phyloP scores from a whole-genome alignment of 2,888 invertebrate species.

The Frankliniella fusca region DNA sequence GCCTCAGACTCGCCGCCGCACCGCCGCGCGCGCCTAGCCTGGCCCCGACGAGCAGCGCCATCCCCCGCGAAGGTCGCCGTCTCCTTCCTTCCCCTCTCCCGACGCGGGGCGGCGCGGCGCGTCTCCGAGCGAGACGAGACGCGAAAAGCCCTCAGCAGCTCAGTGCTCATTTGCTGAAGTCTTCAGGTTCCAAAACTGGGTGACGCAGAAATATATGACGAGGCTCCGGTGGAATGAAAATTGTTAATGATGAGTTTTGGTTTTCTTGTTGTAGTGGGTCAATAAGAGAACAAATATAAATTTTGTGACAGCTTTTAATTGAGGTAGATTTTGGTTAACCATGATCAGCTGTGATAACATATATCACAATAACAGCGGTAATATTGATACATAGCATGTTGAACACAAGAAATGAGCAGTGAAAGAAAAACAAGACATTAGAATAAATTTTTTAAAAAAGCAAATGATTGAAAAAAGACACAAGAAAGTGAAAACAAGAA shows the following conservation, averaged over 20 bases:
- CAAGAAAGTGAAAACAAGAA: background rate
- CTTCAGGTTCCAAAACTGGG: background rate
- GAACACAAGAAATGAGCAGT: background rate
- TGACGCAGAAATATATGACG: background rate
- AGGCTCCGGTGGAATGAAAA: background rate
- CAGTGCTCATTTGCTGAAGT: background rate
- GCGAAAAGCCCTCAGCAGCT: background rate
- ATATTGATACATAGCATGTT: background rate
- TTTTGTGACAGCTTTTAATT: background rate
- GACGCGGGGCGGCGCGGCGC: background rate
- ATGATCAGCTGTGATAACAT: background rate
- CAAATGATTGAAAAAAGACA: background rate
- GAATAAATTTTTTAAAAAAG: background rate
- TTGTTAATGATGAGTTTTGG: background rate
- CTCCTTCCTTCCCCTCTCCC: background rate
- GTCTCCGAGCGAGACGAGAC: background rate
- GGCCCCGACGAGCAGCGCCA: background rate
- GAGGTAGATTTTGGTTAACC: too few relatives aligned
- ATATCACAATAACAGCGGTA: background rate
- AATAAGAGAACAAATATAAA: background rate
- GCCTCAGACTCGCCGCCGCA: background rate
- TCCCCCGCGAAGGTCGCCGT: constrained; percentile 1
- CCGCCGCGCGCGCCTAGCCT: background rate
- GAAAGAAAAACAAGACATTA: background rate
- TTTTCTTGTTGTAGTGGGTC: background rate